These are phyloP conservation scores for Sialia sialis DNA, from an alignment of 2,113 vertebrate species.

Conservation along the genomic window DNA sequence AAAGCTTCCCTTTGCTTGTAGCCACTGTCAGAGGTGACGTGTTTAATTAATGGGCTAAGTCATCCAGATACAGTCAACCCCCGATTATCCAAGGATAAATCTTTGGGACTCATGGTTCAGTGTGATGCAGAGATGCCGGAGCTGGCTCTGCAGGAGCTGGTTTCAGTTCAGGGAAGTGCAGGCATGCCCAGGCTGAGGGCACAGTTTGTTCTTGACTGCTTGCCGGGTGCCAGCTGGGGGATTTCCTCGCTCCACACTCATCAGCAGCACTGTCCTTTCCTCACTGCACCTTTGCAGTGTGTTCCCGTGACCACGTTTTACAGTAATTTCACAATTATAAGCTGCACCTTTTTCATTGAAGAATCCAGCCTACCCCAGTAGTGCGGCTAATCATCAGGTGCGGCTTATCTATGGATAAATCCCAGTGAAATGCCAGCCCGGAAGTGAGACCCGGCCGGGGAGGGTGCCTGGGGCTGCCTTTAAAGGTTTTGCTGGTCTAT, in stretches of 20 bases:
- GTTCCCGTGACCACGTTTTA: background rate
- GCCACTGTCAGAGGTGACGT: background rate
- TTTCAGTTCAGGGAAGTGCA: background rate
- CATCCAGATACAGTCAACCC: background rate
- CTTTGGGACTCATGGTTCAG: background rate
- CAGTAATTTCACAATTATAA: no score
- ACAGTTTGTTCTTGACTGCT: background rate
- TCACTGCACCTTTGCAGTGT: background rate
- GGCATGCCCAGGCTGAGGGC: background rate
- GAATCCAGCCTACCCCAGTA: no score
- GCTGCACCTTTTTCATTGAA: no score
- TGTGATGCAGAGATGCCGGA: accelerated
- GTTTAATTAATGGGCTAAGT: background rate
- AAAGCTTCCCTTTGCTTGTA: background rate
- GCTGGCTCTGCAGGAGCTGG: background rate
- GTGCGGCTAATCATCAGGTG: no score
- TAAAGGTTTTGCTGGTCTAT: no score
- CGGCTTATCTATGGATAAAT: no score
- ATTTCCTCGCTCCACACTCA: background rate
- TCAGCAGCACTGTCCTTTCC: background rate
- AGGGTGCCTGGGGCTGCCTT: no score
- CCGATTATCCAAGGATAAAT: background rate
- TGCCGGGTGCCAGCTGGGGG: background rate
- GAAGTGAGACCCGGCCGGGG: no score
- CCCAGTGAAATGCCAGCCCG: no score